A percentile compares a stretch with the other conserved stretches of the same genome.
phyloP scores from a whole-genome alignment of 2,797 vertebrate genomes.

The Eptatretus atami region DNA sequence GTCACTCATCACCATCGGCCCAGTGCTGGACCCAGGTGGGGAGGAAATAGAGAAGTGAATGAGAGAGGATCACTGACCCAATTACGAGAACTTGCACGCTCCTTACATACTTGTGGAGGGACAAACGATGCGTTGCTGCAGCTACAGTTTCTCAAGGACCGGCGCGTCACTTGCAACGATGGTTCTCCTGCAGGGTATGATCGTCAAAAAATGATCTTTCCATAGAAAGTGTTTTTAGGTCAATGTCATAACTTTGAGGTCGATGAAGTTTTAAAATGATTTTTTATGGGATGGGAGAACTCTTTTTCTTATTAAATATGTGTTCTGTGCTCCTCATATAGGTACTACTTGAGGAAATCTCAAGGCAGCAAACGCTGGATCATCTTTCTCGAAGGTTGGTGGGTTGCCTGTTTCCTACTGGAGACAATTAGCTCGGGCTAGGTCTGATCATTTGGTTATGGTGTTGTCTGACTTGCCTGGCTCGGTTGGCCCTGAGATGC shows the following conservation, averaged over 20 bases:
- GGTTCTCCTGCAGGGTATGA: background rate
- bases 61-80: background rate
- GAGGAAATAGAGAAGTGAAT: too few species aligned
- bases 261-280: too few species aligned
- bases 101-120: background rate
- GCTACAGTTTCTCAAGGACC: background rate
- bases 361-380: slow-evolving; percentile 66
- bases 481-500: too few species aligned
- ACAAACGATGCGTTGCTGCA: background rate
- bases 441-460: too few species aligned
- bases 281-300: too few species aligned
- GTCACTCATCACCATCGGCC: too few species aligned
- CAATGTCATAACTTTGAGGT: too few species aligned
- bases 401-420: background rate
- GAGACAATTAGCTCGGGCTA: too few species aligned
- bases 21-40: too few species aligned
- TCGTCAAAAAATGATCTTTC: background rate
- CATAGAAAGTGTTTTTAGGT: too few species aligned
- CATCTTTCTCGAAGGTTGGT: slow-evolving; percentile 60
- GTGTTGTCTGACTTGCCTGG: too few species aligned
- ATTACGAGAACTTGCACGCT: background rate
- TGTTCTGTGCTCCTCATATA: slow-evolving; percentile 11
- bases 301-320: too few species aligned
- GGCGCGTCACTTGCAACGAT: slow-evolving; percentile 1
- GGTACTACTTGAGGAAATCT: slow-evolving; percentile 78